phyloP scores from a whole-genome alignment of 2,888 invertebrate species.

The Formica aserva region DNA sequence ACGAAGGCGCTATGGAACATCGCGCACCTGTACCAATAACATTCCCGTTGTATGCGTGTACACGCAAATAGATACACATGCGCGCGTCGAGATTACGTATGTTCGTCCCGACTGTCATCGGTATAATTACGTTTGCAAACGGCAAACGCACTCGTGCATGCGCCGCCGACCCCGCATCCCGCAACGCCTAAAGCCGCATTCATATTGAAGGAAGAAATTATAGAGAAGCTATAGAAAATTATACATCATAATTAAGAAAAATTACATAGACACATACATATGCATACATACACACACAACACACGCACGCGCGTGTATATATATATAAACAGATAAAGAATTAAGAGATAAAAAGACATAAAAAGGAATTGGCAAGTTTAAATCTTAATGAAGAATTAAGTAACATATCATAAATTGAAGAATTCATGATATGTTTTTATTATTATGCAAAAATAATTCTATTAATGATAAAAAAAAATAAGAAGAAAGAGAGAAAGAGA shows the following conservation, averaged over 20 bases:
- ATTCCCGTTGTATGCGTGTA: slow-evolving; percentile 27
- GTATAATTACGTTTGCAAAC: slow-evolving; percentile 73
- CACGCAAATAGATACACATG: slow-evolving; percentile 28
- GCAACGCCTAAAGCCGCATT: slow-evolving; percentile 33
- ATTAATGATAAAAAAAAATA: not conserved
- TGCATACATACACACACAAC: too few relatives aligned
- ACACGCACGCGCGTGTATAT: too few relatives aligned
- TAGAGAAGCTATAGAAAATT: slow-evolving; percentile 6
- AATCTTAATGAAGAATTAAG: not conserved
- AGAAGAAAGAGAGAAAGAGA: too few relatives aligned
- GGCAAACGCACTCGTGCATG: slow-evolving; percentile 61
- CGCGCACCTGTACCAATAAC: slow-evolving; percentile 49
- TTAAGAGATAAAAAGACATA: not conserved
- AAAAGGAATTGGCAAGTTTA: not conserved
- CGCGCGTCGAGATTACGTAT: slow-evolving; percentile 50
- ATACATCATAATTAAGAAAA: not conserved
- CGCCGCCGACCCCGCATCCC: slow-evolving; percentile 42
- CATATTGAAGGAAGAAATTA: slow-evolving; percentile 25
- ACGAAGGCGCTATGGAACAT: slow-evolving; percentile 43
- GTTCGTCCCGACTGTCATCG: slow-evolving; percentile 64
- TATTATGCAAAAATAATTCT: not conserved
- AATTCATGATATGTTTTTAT: not conserved
- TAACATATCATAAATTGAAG: not conserved
- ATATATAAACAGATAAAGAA: not conserved
- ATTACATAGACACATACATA: not conserved